phyloP scores from a whole-genome alignment of 1,140 invertebrate species.

The Ips typographus region DNA sequence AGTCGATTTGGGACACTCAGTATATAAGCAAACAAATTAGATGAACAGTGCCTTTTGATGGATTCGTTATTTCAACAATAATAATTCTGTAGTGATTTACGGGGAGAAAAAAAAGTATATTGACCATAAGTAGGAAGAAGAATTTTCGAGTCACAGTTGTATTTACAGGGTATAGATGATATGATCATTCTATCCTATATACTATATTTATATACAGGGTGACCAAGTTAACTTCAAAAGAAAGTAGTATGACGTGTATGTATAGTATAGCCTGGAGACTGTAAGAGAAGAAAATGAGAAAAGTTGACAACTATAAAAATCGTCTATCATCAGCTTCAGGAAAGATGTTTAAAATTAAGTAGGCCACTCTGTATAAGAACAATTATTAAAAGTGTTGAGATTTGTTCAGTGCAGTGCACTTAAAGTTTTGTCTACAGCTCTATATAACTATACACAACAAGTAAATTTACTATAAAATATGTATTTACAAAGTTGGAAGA shows the following conservation, averaged over 20 bases:
- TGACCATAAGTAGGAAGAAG: slow-evolving; percentile 52
- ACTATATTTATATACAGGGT: too few relatives aligned
- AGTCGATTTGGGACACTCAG: background rate
- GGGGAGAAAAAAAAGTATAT: slow-evolving; percentile 38
- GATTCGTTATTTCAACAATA: background rate
- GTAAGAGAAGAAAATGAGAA: slow-evolving; percentile 19
- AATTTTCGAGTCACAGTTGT: slow-evolving; percentile 18
- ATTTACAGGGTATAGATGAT: slow-evolving; percentile 38
- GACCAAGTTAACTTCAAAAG: too few relatives aligned
- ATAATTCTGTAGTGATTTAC: background rate
- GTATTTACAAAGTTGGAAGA: slow-evolving; percentile 35
- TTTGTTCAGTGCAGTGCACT: background rate
- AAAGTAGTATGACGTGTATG: slow-evolving; percentile 20
- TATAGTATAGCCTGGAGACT: background rate
- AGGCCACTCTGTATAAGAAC: background rate
- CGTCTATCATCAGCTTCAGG: background rate
- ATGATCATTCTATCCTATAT: slow-evolving; percentile 43
- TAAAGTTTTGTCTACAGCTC: background rate
- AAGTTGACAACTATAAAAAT: background rate
- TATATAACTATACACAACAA: background rate
- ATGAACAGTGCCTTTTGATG: background rate
- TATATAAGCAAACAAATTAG: background rate
- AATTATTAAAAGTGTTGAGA: background rate
- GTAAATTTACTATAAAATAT: background rate
- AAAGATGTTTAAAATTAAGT: background rate